Conservation (phyloP, 1,140 invertebrate species). For the Drosophila nannoptera region DNA sequence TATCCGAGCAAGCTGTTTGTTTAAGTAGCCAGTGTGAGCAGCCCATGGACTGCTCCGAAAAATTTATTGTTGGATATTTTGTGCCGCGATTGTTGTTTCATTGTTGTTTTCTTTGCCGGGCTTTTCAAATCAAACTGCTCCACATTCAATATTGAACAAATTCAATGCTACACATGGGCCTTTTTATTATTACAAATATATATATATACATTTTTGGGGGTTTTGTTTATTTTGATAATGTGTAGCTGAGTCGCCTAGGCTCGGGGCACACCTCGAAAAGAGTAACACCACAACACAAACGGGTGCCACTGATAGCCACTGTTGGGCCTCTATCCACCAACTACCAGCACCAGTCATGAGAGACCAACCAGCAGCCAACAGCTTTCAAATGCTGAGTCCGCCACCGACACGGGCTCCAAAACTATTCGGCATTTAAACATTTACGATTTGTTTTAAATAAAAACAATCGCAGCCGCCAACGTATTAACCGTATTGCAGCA, state of each 20-base stretch:
- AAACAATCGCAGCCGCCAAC: slow-evolving; percentile 63
- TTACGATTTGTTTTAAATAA: slow-evolving; percentile 76
- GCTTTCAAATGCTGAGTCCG: neutral
- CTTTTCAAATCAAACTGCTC: slow-evolving; percentile 74
- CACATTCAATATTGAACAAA: slow-evolving; percentile 76
- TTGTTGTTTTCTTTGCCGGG: slow-evolving; percentile 70
- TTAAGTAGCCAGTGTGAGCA: slow-evolving; percentile 64
- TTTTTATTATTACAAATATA: slow-evolving; percentile 23
- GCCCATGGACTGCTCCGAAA: slow-evolving; percentile 42
- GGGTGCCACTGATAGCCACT: slow-evolving; percentile 69
- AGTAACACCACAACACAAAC: slow-evolving; percentile 44
- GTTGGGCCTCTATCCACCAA: slow-evolving; percentile 34
- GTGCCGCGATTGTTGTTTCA: slow-evolving; percentile 59
- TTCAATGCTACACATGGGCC: slow-evolving; percentile 46
- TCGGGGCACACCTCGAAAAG: slow-evolving; percentile 63
- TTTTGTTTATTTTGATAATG: slow-evolving; percentile 73
- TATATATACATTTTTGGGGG: slow-evolving; percentile 36
- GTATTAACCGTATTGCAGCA: slow-evolving; percentile 54
- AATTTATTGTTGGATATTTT: slow-evolving; percentile 60
- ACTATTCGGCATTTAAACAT: slow-evolving; percentile 73
- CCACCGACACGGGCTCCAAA: slow-evolving; percentile 44
- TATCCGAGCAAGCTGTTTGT: slow-evolving; percentile 60
- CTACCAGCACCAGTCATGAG: neutral
- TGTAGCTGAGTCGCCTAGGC: slow-evolving; percentile 37
- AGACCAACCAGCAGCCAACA: neutral